A percentile compares a stretch with the other conserved stretches of the same genome.
Evolutionary conservation across 37 sponge, comb jelly and placozoan genomes (phyloP).

Genomic region (Spongia lamella): DNA sequence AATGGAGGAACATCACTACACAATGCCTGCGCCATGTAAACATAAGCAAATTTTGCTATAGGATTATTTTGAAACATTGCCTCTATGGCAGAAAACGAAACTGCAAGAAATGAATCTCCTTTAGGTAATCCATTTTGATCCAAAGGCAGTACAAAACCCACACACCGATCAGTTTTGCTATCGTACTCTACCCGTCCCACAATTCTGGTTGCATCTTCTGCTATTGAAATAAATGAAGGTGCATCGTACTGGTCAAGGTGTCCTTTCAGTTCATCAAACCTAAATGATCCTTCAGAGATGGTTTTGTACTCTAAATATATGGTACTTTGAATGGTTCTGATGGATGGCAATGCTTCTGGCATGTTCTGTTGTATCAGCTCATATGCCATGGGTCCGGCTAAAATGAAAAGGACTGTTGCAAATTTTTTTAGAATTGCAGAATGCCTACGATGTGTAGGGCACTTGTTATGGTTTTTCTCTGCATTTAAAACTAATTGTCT

Average conservation of each 20-base stretch:
- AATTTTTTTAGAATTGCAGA: too few species aligned
- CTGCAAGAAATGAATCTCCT: background rate
- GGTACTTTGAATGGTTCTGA: conserved; percentile 25
- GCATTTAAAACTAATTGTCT: too few species aligned
- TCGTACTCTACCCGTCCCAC: conserved; percentile 21
- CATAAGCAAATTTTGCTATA: conserved; percentile 30
- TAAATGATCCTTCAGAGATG: conserved; percentile 6
- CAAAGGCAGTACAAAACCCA: conserved; percentile 32
- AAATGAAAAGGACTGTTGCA: conserved; percentile 23
- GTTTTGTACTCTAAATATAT: conserved; percentile 1
- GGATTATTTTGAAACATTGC: background rate
- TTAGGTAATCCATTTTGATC: conserved; percentile 21
- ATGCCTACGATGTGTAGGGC: too few species aligned
- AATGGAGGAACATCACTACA: conserved; percentile 6
- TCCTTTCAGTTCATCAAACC: conserved; percentile 20
- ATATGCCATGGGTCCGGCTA: conserved; percentile 26
- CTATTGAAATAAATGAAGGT: conserved; percentile 2
- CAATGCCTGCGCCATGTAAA: conserved; percentile 40
- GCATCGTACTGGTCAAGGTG: conserved; percentile 6
- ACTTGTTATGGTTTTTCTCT: too few species aligned
- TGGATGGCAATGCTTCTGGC: conserved; percentile 22
- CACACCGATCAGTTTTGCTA: conserved; percentile 7
- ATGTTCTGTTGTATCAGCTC: conserved; percentile 6
- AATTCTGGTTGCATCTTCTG: conserved; percentile 38
- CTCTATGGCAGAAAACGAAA: conserved; percentile 22